phyloP scores from a whole-genome alignment of 2,888 invertebrate species.

The Agonopterix alstromeriana region DNA sequence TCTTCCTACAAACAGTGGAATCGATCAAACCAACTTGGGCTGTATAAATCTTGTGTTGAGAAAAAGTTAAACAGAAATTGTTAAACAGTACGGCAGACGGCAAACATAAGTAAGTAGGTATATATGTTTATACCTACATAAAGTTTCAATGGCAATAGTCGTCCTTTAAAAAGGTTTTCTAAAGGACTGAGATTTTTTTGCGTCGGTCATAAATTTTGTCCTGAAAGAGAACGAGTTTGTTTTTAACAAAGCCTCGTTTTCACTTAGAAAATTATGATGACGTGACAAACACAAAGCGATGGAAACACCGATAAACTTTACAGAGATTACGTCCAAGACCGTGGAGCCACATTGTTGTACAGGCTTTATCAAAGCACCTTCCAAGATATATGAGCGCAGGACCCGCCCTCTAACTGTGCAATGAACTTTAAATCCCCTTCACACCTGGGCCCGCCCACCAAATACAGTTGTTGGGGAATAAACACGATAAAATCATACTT shows the following conservation, averaged over 20 bases:
- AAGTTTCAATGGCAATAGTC: neutral
- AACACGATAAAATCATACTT: constrained; percentile 57
- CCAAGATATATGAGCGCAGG: constrained; percentile 57
- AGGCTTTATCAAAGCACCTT: constrained; percentile 52
- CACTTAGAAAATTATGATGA: constrained; percentile 12
- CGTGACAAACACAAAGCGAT: constrained; percentile 15
- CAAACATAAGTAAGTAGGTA: too few relatives aligned
- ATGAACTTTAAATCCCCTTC: constrained; percentile 69
- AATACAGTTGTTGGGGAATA: constrained; percentile 64
- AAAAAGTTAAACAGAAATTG: too few relatives aligned
- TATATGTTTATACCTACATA: neutral
- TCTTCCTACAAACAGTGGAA: too few relatives aligned
- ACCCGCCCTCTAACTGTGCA: constrained; percentile 63
- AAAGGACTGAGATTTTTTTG: neutral
- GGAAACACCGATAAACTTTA: constrained; percentile 25
- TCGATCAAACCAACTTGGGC: too few relatives aligned
- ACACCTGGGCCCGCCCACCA: constrained; percentile 63
- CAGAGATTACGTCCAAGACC: constrained; percentile 36
- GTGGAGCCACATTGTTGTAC: constrained; percentile 39
- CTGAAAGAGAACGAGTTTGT: neutral
- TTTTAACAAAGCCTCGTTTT: neutral
- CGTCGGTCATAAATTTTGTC: too few relatives aligned
- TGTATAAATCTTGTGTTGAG: too few relatives aligned
- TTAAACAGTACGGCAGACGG: too few relatives aligned
- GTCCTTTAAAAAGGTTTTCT: neutral